Base-by-base conservation (phyloP, 2,888 invertebrate species). In the Drosophila cyrtoloma region DNA sequence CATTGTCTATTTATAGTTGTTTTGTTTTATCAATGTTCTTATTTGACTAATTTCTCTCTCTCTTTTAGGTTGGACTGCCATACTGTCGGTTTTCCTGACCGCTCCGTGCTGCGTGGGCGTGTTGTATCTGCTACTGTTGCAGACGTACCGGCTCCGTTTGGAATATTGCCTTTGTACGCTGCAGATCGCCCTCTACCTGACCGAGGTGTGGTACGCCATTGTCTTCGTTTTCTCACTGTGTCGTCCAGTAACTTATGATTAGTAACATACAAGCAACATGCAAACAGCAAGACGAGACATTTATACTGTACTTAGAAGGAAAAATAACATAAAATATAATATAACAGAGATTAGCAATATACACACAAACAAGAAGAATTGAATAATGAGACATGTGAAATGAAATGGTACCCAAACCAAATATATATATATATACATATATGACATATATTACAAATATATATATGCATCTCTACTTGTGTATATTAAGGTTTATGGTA, bases 101-200 rank as follows among this genome's bases (percentile, higher is more conserved):
- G 94, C 97, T 82, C 98, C 98, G 2, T 97, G 97, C 77, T 95
- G 97, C 37, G 93, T 97, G 62, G 97, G 97, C 52, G 96, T 97
- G 12, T 94, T 97, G 76, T 99, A 98, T 94, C 96, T 98, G 91
- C 94, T 98, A 53, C 94, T 97, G 62, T 97, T 97, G 96, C 98
- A 99, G 94, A 97, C 97, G 52, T 97, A 97, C 93, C 97, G 97
- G 58, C 95, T 98, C 53, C 94, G 97, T 76, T 94, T 98, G 75
- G 99, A 99, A 94, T 96, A 97, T 87, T 97, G 98, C 82, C 95
- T 98, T 91, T 96, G 97, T 92, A 96, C 96, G 52, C 96, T 98
- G 85, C 97, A 97, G 94, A 94, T 98, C 58, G 95, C 96, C 84
- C 95, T 99, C 90, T 96, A 98, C 90, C 95, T 95, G 12, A 94